Base-by-base conservation (phyloP, 2,113 vertebrate species). In the Xenopus laevis region DNA sequence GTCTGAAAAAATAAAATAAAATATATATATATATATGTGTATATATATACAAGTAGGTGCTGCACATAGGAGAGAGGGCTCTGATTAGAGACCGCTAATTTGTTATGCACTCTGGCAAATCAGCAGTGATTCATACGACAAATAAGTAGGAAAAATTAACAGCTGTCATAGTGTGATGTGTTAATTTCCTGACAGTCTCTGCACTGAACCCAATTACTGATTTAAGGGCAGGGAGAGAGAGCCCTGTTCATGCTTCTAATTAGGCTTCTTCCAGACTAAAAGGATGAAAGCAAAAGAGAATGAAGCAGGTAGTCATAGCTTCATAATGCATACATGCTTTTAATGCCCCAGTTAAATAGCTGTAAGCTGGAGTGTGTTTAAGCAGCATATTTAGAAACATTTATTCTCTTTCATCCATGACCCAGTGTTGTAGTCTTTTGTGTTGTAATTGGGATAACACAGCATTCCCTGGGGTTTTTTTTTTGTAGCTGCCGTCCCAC, bases 141-240 rank as follows among this genome's bases (percentile, higher is more conserved):
- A 93, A 95, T 95, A 94, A 92, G 86, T 85, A 88, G 90, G 92
- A 95, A 94, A 97, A 98, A 95, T 94, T 93, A 98, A 95, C 95
- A 97, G 95, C 94, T 97, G 95, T 98, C 97, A 96, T 89, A 83
- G 88, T 95, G 93, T 98, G 96, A 98, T 97, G 95, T 98, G 95
- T 98, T 98, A 98, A 98, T 98, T 98, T 97, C 93, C 95, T 95
- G 95, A 98, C 97, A 97, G 96, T 92, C 92, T 94, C 89, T 85
- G 92, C 85, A 87, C 93, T 95, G 94, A 95, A 98, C 95, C 96
- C 97, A 98, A 98, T 98, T 98, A 98, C 95, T 95, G 95, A 98
- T 97, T 97, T 98, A 96, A 97, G 95, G 95, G 93, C 95, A 98
- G 89, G 84, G 91, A 94, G 90, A 93, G 91, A 93, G 91, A 89